Evolutionary conservation across 2,888 invertebrate genomes (phyloP).

Genomic region (Epiblema foenella): DNA sequence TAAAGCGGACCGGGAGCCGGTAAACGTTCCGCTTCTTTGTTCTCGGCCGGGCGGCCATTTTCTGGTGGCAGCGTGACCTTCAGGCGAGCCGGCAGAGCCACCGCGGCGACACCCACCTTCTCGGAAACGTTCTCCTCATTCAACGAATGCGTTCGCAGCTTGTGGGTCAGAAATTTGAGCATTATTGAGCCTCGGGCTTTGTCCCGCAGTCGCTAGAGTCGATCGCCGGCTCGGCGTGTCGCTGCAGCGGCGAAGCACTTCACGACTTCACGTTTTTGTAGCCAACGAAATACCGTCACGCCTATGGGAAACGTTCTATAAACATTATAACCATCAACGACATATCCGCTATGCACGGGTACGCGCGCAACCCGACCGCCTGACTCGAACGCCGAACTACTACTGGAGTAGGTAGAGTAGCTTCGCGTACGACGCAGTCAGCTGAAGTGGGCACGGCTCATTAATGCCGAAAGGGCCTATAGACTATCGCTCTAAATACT

Average conservation of each 20-base stretch:
- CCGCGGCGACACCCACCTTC: slow-evolving; percentile 87
- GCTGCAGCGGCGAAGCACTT: slow-evolving; percentile 23
- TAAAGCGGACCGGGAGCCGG: slow-evolving; percentile 56
- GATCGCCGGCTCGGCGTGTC: slow-evolving; percentile 48
- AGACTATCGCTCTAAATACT: slow-evolving; percentile 65
- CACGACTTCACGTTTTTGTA: slow-evolving; percentile 32
- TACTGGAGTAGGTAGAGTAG: slow-evolving; percentile 78
- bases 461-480: slow-evolving; percentile 75
- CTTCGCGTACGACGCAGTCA: slow-evolving; percentile 84
- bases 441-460: slow-evolving; percentile 81
- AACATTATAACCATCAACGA: slow-evolving; percentile 72
- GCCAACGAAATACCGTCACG: slow-evolving; percentile 52
- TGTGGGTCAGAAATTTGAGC: slow-evolving; percentile 94
- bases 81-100: slow-evolving; percentile 54
- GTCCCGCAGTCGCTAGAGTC: slow-evolving; percentile 50
- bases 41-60: slow-evolving; percentile 87
- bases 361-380: slow-evolving; percentile 61
- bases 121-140: slow-evolving; percentile 91
- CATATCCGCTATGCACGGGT: slow-evolving; percentile 64
- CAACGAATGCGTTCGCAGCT: slow-evolving; percentile 93
- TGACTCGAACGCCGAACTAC: slow-evolving; percentile 72
- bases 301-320: slow-evolving; percentile 74
- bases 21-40: slow-evolving; percentile 84
- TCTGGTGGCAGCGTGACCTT: slow-evolving; percentile 82
- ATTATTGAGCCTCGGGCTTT: slow-evolving; percentile 86